Evolutionary conservation across 2,888 invertebrate species (phyloP), one percentile per base, ranked within the genome.

Genomic region (Axea sp.): DNA sequence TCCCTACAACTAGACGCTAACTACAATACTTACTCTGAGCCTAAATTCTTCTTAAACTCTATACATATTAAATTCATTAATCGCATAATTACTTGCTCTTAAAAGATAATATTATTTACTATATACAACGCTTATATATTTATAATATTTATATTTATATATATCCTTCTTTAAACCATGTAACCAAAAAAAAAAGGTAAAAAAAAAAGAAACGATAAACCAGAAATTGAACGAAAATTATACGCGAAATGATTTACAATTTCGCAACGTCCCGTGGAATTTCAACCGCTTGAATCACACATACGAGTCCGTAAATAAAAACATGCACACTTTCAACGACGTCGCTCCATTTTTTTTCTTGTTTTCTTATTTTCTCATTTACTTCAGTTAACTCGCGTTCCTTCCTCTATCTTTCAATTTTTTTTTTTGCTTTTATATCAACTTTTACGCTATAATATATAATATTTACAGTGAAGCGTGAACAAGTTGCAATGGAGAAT

Each of bases 61-160:
- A 77, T 81, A 83, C 79, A 78, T 76, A 75, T 80, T 85, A 83
- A 84, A 83, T 83, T 68, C 83, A 86, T 81, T 82, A 82, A 84
- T 86, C 79, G 78, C 83, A 83, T 83, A 83, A 80, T 84, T 86
- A 86, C 82, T 85, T 85, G 81, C 77, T 83, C 83, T 86, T 87
- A 85, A 76, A 84, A 83, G 80, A 79, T 86, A 86, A 77, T 85
- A 86, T 83, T 86, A 86, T 85, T 80, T 87, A 87, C 85, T 87
- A 86, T 87, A 78, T 87, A 87, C 87, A 87, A 83, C 81, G 84
- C 83, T 85, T 60, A 68, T 60, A 33, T 68, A 68, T 68, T 57
- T 67, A 67, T 67, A 67, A 49, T 67, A 67, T 67, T 69, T 76
- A 77, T 73, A 67, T 71, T 24, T 49, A 71, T 65, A 39, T 72